A percentile compares a stretch with the other conserved stretches of the same genome.
Evolutionary conservation across 2,888 invertebrate genomes (phyloP).

Genomic region (Catocala nupta): DNA sequence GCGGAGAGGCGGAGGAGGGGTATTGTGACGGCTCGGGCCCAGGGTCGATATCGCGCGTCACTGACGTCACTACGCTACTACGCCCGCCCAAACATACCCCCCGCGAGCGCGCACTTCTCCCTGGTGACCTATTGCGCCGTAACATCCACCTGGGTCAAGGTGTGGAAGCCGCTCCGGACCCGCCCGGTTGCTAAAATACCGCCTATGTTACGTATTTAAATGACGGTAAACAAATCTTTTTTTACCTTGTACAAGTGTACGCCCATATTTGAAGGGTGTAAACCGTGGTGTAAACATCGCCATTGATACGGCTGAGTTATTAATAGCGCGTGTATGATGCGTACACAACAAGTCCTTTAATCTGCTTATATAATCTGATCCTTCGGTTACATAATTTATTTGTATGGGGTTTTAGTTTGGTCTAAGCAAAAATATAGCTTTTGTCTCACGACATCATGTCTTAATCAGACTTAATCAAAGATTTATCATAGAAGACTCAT

Average conservation of each 20-base stretch:
- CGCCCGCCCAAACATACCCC: conserved; percentile 84
- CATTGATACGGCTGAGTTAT: conserved; percentile 43
- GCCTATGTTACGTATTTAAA: conserved; percentile 36
- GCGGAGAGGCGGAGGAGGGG: conserved; percentile 70
- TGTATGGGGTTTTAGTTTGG: too few relatives aligned
- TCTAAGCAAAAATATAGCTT: too few relatives aligned
- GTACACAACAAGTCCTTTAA: conserved; percentile 1
- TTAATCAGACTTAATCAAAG: too few relatives aligned
- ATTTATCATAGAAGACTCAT: too few relatives aligned
- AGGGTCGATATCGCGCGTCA: conserved; percentile 80
- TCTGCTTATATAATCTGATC: conserved; percentile 1
- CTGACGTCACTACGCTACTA: conserved; percentile 87
- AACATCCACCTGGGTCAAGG: conserved; percentile 86
- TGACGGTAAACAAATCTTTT: conserved; percentile 31
- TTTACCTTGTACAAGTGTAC: conserved; percentile 27
- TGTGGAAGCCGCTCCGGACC: conserved; percentile 73
- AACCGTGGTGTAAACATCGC: conserved; percentile 33
- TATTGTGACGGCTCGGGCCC: conserved; percentile 78
- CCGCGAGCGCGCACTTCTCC: conserved; percentile 61
- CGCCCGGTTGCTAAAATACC: conserved; percentile 59
- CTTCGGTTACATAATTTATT: too few relatives aligned
- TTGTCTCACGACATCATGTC: too few relatives aligned
- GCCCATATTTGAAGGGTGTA: conserved; percentile 26
- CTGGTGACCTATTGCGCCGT: conserved; percentile 82
- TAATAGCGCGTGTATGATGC: conserved; percentile 21